A percentile compares a stretch with the other conserved stretches of the same genome.
Conservation (phyloP, 2,113 vertebrate genomes). For the Oncorhynchus clarkii region DNA sequence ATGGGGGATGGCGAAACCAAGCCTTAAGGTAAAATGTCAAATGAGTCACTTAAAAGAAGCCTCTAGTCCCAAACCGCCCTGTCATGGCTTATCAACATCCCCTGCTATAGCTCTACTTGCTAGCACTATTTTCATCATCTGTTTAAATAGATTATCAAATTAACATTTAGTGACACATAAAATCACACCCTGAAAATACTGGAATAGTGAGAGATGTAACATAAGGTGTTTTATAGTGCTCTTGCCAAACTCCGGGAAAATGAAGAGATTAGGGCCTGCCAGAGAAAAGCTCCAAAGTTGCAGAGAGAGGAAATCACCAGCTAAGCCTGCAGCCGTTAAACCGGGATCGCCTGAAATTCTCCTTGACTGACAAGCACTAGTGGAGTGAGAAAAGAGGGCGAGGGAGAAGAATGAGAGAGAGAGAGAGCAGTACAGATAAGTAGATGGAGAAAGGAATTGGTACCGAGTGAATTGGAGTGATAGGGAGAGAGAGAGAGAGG, state of each 20-base stretch:
- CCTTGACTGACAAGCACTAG: background rate
- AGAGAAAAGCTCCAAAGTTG: background rate
- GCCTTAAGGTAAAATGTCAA: conserved; percentile 70
- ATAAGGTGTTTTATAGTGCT: conserved; percentile 2
- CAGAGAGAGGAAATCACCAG: background rate
- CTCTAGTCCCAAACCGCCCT: conserved; percentile 54
- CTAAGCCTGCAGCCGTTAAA: background rate
- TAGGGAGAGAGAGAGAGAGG: background rate
- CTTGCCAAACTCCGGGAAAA: conserved; percentile 6
- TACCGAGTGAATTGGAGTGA: background rate
- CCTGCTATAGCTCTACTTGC: background rate
- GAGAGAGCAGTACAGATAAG: background rate
- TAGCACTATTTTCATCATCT: conserved; percentile 31
- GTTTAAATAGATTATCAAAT: conserved; percentile 12
- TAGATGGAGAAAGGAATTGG: background rate
- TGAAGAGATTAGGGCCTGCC: background rate
- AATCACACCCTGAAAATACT: conserved; percentile 1
- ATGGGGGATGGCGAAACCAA: conserved; percentile 56
- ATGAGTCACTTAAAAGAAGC: conserved; percentile 68
- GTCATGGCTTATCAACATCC: conserved; percentile 65
- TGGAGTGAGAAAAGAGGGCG: background rate
- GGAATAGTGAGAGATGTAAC: background rate
- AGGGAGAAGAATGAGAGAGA: background rate
- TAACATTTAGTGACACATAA: conserved; percentile 43
- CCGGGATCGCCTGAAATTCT: background rate